Evolutionary conservation across 2,888 invertebrate genomes (phyloP).

Genomic region (Lymantria dispar): DNA sequence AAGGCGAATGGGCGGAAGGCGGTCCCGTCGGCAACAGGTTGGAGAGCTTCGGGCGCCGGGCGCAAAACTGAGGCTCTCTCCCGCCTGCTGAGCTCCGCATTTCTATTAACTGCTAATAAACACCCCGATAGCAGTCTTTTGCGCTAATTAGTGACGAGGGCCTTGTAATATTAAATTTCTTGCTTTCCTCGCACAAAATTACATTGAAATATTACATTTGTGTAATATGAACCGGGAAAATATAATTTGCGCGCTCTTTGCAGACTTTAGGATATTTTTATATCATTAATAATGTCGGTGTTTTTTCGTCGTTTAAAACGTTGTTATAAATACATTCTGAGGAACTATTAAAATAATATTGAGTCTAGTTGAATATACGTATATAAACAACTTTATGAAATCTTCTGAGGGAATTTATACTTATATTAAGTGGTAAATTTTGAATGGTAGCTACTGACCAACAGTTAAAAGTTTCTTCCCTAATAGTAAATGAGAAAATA

Average conservation of each 20-base stretch:
- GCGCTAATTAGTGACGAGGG: slow-evolving; percentile 60
- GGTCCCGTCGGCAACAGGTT: slow-evolving; percentile 80
- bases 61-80: slow-evolving; percentile 38
- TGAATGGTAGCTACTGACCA: too few species aligned
- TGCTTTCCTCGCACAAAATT: slow-evolving; percentile 43
- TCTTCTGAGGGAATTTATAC: too few species aligned
- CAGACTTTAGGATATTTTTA: slow-evolving; percentile 1
- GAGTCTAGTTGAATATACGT: too few species aligned
- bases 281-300: background rate
- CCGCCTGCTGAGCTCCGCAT: slow-evolving; percentile 57
- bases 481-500: too few species aligned
- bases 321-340: too few species aligned
- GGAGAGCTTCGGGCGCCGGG: slow-evolving; percentile 48
- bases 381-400: too few species aligned
- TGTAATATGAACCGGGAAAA: slow-evolving; percentile 39
- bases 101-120: slow-evolving; percentile 73
- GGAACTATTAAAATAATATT: too few species aligned
- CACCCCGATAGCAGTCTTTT: slow-evolving; percentile 56
- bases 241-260: slow-evolving; percentile 25
- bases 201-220: slow-evolving; percentile 37
- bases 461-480: too few species aligned
- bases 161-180: slow-evolving; percentile 61
- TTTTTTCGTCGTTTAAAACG: background rate
- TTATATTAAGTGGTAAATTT: too few species aligned
- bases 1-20: slow-evolving; percentile 76